Evolutionary conservation across 2,888 invertebrate species (phyloP), one percentile per base, ranked within the genome.

Genomic region (Drosophila nigricruria): DNA sequence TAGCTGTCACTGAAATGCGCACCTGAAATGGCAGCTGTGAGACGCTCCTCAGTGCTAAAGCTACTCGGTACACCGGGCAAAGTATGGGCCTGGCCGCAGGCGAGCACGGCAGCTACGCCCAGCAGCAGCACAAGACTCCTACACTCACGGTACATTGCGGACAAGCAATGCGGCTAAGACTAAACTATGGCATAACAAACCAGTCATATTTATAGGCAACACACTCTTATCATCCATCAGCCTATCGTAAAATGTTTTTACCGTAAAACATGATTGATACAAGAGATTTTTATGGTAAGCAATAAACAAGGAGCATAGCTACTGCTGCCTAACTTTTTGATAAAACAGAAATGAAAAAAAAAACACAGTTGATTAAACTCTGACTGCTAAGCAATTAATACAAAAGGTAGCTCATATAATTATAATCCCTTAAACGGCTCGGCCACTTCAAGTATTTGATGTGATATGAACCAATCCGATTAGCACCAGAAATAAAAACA

Each of bases 1-100:
- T 14, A n/a, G 10, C 0, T 25, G 25, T 30, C 30, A 20, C 20
- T 30, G 10, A 27, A 32, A 4, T 14, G 45, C 82, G 14, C 56
- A 91, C 91, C 87, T 73, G 91, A 90, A 53, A 81, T 63, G 2
- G 75, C 70, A 5, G 90, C 79, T 3, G 74, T 74, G 1, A 86
- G 67, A 3, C 80, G 79, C 53, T 86, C 77, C 2, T 82, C 77
- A 49, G 47, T 77, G 45, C 69, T 80, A 5, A 90, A 71, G 18
- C 67, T 68, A 10, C 56, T 56, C 5, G 83, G 79, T 30, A 83
- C 70, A 6, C 77, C 80, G 4, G 77, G 62, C 36, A 90, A 56
- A 47, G 65, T 82, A 3, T 82, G 58, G 9, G 80, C 77, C 20
- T 56, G 47, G 20, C 66, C 62, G 16, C 53, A 20, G 47, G 65